Base-by-base conservation (phyloP, 2,797 vertebrate genomes). In the Coregonus suidteri region DNA sequence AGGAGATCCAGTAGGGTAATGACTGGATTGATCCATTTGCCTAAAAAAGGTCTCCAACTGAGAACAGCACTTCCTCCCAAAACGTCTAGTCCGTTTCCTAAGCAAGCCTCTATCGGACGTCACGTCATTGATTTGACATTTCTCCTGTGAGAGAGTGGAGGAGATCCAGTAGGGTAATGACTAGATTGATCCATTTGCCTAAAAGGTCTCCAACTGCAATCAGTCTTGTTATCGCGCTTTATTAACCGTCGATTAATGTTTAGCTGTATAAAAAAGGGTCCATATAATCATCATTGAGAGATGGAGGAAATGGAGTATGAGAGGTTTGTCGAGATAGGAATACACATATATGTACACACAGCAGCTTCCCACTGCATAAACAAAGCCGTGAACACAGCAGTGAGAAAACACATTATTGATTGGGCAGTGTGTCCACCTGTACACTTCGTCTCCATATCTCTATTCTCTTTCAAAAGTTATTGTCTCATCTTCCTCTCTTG, bases 21-120 rank as follows among this genome's bases (percentile, higher is more conserved):
- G 56, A 71, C 51, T 13, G 56, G 15, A 75, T 74, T n/a, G 81
- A 80, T 77, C 52, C 18, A 66, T 59, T 53, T 64, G 76, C 65
- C 68, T 37, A 52, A n/a, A n/a, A n/a, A 0, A 13, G 37, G 0
- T 47, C 41, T 47, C 41, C 25, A 25, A 25, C 25, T 25, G 25
- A 18, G n/a, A 34, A 35, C 11, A 67, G 15, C 7, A 30, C 65
- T 35, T 67, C 14, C 51, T 25, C 70, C 30, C 20, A 13, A 52
- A 71, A 41, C 18, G 1, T 31, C 35, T 18, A 75, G 20, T 31
- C 77, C 9, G 54, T 74, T 13, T 31, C 20, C 3, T 62, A 47
- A 18, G 30, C 9, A 2, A 1, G 20, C 73, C 37, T 56, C 34
- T 34, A 1, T n/a, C 5, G 59, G 53, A 69, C 52, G 3, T 34